A percentile compares a stretch with the other conserved stretches of the same genome.
Conservation (phyloP, 2,888 invertebrate genomes). For the Watsonalla cultraria region DNA sequence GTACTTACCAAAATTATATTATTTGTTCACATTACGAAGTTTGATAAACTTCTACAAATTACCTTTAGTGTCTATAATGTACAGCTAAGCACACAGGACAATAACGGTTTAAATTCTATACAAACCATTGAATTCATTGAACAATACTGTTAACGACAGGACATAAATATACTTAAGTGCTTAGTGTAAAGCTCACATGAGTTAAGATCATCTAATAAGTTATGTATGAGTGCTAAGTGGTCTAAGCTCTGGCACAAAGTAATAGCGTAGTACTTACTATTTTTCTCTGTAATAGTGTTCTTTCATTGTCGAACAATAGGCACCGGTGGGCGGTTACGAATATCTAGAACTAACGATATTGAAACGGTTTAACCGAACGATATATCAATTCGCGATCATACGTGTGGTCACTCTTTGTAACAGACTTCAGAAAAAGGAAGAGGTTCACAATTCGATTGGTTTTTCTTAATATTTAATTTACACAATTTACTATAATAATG, state of each 20-base stretch:
- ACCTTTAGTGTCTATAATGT: too few relatives aligned
- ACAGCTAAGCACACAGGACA: too few relatives aligned
- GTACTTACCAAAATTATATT: too few relatives aligned
- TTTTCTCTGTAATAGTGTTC: slow-evolving; percentile 17
- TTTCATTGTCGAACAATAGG: slow-evolving; percentile 32
- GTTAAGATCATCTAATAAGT: slow-evolving; percentile 21
- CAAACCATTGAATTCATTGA: neutral
- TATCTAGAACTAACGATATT: slow-evolving; percentile 18
- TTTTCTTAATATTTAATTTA: too few relatives aligned
- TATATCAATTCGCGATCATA: neutral
- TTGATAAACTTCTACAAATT: too few relatives aligned
- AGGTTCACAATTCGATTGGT: too few relatives aligned
- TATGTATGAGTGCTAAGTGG: slow-evolving; percentile 26
- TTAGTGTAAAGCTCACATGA: neutral
- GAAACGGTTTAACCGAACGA: slow-evolving; percentile 11
- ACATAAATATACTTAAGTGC: slow-evolving; percentile 2
- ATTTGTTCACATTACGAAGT: too few relatives aligned
- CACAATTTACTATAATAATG: too few relatives aligned
- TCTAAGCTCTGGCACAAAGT: slow-evolving; percentile 20
- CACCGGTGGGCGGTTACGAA: slow-evolving; percentile 17
- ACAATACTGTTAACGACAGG: slow-evolving; percentile 3
- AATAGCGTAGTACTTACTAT: too few relatives aligned
- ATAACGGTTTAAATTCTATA: neutral
- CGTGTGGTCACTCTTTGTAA: too few relatives aligned
- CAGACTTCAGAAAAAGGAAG: too few relatives aligned